These are phyloP conservation scores for Argyrosomus regius DNA, from an alignment of 2,797 vertebrate species.

Conservation along the genomic window DNA sequence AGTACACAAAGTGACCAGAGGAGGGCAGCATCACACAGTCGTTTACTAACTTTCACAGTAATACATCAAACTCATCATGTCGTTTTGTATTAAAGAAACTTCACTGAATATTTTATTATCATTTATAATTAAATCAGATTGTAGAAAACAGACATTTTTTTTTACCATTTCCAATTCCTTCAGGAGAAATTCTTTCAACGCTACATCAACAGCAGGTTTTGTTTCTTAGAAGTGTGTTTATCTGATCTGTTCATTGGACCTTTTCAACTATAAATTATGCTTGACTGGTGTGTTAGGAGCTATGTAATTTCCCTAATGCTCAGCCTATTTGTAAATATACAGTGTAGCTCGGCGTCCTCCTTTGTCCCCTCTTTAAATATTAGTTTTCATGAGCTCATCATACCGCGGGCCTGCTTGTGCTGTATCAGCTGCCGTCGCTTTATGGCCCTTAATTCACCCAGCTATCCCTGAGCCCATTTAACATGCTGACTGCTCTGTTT, in stretches of 20 bases:
- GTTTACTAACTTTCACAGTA: neutral
- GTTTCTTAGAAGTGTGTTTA: slow-evolving; percentile 3
- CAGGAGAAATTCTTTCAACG: neutral
- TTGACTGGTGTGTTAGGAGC: slow-evolving; percentile 18
- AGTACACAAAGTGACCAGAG: slow-evolving; percentile 52
- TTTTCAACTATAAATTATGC: slow-evolving; percentile 27
- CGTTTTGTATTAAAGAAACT: slow-evolving; percentile 9
- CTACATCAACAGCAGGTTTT: neutral
- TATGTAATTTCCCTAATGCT: slow-evolving; percentile 45
- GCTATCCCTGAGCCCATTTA: slow-evolving; percentile 70
- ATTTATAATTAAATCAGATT: neutral
- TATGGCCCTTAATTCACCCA: slow-evolving; percentile 74
- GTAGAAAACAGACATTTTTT: neutral
- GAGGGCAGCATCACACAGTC: slow-evolving; percentile 70
- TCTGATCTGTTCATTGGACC: slow-evolving; percentile 30
- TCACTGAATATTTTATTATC: neutral
- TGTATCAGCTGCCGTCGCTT: slow-evolving; percentile 69
- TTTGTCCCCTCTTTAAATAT: slow-evolving; percentile 62
- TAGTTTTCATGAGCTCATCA: slow-evolving; percentile 71
- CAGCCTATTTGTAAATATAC: slow-evolving; percentile 43
- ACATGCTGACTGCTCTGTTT: slow-evolving; percentile 82
- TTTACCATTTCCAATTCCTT: neutral
- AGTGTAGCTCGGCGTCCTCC: slow-evolving; percentile 25
- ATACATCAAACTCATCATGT: neutral
- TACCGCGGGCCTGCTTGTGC: slow-evolving; percentile 52